Evolutionary conservation across 2,888 invertebrate genomes (phyloP), one percentile per base, ranked within the genome.

Genomic region (Nephrocerus scutellatus): DNA sequence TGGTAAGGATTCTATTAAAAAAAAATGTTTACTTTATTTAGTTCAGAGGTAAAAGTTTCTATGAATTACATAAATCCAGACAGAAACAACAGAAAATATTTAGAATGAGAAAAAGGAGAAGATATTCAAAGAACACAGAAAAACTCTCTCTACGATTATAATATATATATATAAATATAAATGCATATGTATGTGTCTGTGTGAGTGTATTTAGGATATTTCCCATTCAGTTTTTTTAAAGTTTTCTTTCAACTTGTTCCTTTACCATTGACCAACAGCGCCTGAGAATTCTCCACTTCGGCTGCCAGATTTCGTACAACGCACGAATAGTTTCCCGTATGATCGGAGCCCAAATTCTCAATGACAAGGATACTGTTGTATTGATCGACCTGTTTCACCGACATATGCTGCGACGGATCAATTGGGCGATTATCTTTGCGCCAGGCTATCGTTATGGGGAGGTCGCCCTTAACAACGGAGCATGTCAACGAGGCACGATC

Each of bases 251-350:
- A 24, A 23, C 33, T 38, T 41, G 42, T 50, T 44, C 69, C 68
- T 74, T 81, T 83, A 83, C 83, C 83, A 74, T 82, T 83, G 69
- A 83, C 82, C 73, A 80, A 73, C 62, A 83, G 74, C 54, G 78
- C 77, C 68, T 82, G 81, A 47, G 80, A 78, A 67, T 80, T 79
- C 55, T 79, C 77, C 68, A 80, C 80, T 70, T 80, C 79, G 52
- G 82, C 82, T 43, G 81, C 82, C 56, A 76, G 72, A 68, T 82
- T 83, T 56, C 78, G 74, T 53, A 80, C 82, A 57, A 78, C 76
- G 68, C 84, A 84, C 47, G 81, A 79, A 69, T 82, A 82, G 70
- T 82, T 84, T 66, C 85, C 82, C 53, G 80, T 82, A 70, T 83
- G 82, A 66, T 80, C 80, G 59, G 80, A 80, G 56, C 77, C 77